These are phyloP conservation scores for Probaryconus sp. DNA, from an alignment of 1,140 invertebrate genomes.

Conservation along the genomic window DNA sequence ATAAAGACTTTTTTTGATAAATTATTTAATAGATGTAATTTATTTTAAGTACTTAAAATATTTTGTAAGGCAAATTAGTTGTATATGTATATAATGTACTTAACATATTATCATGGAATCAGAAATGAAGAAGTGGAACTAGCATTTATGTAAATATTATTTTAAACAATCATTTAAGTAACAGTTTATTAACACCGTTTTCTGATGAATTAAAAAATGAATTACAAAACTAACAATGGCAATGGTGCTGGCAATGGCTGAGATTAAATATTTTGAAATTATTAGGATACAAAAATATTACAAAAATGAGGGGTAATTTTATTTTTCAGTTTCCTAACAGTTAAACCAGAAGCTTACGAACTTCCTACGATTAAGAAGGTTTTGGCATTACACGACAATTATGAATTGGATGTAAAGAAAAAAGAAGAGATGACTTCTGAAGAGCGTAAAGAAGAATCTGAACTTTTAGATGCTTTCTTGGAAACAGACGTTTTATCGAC, in stretches of 20 bases:
- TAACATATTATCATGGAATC: constrained; percentile 13
- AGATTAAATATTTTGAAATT: constrained; percentile 10
- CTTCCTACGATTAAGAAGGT: constrained; percentile 76
- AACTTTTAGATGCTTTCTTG: constrained; percentile 80
- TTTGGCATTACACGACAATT: constrained; percentile 76
- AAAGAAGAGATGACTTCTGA: constrained; percentile 80
- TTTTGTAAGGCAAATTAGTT: background rate
- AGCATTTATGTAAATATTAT: too few species aligned
- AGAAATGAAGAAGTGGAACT: constrained; percentile 9
- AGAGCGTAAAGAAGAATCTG: constrained; percentile 79
- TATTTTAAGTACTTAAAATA: background rate
- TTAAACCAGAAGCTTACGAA: constrained; percentile 72
- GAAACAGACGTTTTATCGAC: constrained; percentile 80
- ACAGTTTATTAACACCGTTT: too few species aligned
- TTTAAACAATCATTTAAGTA: too few species aligned
- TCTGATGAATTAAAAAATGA: too few species aligned
- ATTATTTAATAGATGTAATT: background rate
- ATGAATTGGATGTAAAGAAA: constrained; percentile 76
- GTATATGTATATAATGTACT: too few species aligned
- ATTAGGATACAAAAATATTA: constrained; percentile 3
- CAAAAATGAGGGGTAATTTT: too few species aligned
- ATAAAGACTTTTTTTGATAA: constrained; percentile 2
- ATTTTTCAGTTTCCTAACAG: constrained; percentile 70
- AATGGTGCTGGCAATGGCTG: too few species aligned
- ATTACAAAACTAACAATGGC: too few species aligned